Evolutionary conservation across 2,113 vertebrate species (phyloP), one percentile per base, ranked within the genome.

Genomic region (Planiliza haematocheilus): DNA sequence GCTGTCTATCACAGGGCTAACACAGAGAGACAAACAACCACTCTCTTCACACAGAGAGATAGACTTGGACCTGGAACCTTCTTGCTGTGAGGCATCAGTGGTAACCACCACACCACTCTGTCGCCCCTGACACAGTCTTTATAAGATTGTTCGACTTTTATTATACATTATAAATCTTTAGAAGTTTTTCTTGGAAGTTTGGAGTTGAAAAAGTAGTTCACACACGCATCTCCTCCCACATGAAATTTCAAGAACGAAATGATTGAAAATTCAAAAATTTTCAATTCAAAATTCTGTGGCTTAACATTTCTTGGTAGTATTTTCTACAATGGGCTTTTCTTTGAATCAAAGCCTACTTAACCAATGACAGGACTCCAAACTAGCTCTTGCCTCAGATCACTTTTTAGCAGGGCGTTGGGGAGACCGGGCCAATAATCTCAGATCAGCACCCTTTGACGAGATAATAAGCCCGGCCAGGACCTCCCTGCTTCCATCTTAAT

Each of bases 401-500:
- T 73, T 46, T 30, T 46, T 63, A 53, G 63, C 7, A 5, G 34
- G 55, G 21, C 51, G 52, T 53, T 36, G 37, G 34, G 57, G 68
- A 70, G 61, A 78, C 70, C 45, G 45, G 45, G 62, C 57, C 51
- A 84, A 73, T 86, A 68, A 79, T 72, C 60, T 63, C 49, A 55
- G 48, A 60, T 75, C 66, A 74, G 62, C 62, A 45, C 55, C 61
- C 74, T 69, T 83, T 87, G 66, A 80, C 52, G 30, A 75, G 73
- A 78, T 45, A 75, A 67, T 55, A 52, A 52, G 46, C 68, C 59
- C 67, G 70, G 63, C 49, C 56, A 18, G 76, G 77, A 91, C 84
- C 82, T 79, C 74, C 77, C 71, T 62, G 74, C 70, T 70, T 83
- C 82, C 59, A 69, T 85, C 70, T 70, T 74, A 79, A 90, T 86